Conservation (phyloP, 2,113 vertebrate genomes). For the Xiphophorus maculatus region DNA sequence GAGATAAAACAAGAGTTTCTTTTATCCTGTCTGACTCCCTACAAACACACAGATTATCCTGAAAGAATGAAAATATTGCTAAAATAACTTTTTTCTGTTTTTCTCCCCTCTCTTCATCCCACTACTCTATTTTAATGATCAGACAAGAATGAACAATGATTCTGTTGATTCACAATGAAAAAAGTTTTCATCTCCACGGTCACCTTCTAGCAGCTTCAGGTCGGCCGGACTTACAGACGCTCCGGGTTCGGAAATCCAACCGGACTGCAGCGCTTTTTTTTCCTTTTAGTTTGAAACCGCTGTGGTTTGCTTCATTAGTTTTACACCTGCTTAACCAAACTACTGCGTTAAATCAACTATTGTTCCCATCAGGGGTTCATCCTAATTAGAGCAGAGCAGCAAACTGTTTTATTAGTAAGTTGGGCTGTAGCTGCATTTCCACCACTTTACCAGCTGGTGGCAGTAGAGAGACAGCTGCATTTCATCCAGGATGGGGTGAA, state of each 20-base stretch:
- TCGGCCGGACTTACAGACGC: conserved; percentile 70
- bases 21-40: conserved; percentile 51
- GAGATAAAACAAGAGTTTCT: conserved; percentile 65
- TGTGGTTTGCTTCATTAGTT: conserved; percentile 25
- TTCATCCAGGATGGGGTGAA: not conserved
- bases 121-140: conserved; percentile 57
- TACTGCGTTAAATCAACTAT: not conserved
- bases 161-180: conserved; percentile 66
- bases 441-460: not conserved
- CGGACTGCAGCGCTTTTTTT: conserved; percentile 56
- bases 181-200: conserved; percentile 42
- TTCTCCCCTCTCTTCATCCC: conserved; percentile 41
- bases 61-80: conserved; percentile 83
- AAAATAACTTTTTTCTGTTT: conserved; percentile 66
- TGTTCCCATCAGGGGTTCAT: not conserved
- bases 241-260: conserved; percentile 45
- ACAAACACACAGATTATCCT: conserved; percentile 72
- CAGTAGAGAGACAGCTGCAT: not conserved
- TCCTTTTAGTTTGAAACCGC: conserved; percentile 53
- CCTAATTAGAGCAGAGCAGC: not conserved
- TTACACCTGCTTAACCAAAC: too few relatives aligned
- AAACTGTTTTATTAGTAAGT: not conserved
- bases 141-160: conserved; percentile 70
- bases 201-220: conserved; percentile 71
- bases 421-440: not conserved